Percentiles rank a stretch among this genome's conserved stretches.
phyloP scores from a whole-genome alignment of 2,113 vertebrate genomes.

The Atractosteus spatula region DNA sequence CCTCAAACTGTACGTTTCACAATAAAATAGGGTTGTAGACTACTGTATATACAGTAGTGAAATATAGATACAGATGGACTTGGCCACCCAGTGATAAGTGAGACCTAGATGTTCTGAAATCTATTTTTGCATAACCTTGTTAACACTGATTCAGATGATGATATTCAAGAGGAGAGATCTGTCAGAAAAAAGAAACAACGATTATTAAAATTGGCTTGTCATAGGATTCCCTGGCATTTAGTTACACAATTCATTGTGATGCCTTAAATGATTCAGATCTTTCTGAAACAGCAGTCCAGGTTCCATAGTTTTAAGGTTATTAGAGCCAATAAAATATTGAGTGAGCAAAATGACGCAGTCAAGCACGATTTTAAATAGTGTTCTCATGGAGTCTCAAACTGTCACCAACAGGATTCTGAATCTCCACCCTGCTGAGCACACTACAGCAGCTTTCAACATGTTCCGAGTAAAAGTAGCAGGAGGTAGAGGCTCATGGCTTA shows the following conservation, averaged over 20 bases:
- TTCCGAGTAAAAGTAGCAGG: slow-evolving; percentile 27
- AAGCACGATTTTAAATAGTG: background rate
- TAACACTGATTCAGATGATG: slow-evolving; percentile 59
- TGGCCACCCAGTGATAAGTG: too few relatives aligned
- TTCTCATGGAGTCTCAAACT: background rate
- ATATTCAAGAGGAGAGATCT: slow-evolving; percentile 48
- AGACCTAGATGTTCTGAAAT: slow-evolving; percentile 59
- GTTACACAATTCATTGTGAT: too few relatives aligned
- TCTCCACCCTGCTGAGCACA: slow-evolving; percentile 5
- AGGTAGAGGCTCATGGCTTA: slow-evolving; percentile 44
- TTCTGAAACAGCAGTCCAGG: too few relatives aligned
- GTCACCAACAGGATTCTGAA: background rate
- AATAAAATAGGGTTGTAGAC: too few relatives aligned
- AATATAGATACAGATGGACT: too few relatives aligned
- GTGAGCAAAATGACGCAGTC: background rate
- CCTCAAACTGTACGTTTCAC: too few relatives aligned
- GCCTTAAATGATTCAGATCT: too few relatives aligned
- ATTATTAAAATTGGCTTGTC: too few relatives aligned
- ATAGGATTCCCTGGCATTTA: too few relatives aligned
- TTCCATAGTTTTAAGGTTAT: background rate
- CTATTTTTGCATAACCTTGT: slow-evolving; percentile 69
- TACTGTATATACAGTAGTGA: too few relatives aligned
- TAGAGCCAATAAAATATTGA: slow-evolving; percentile 13
- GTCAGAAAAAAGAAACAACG: slow-evolving; percentile 15
- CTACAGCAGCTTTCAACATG: slow-evolving; percentile 36